Percentiles rank a stretch among this genome's conserved stretches.
Evolutionary conservation across 2,797 vertebrate genomes (phyloP).

Genomic region (Phoeniculus purpureus): DNA sequence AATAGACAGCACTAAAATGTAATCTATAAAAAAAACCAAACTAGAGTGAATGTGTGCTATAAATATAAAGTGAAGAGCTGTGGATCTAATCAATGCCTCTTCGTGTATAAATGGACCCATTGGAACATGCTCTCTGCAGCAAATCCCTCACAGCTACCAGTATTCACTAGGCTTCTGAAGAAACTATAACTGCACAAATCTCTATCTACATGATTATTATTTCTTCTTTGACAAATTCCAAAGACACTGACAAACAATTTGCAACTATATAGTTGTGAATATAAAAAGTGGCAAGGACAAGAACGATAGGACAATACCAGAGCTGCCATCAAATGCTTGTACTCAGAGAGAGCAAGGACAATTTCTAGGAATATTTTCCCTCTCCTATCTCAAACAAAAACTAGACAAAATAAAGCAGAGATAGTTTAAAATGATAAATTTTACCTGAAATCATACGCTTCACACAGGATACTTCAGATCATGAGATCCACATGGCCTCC

Average conservation of each 20-base stretch:
- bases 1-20: conserved; percentile 45
- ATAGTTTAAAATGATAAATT: not conserved
- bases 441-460: not conserved
- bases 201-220: not conserved
- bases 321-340: not conserved
- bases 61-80: conserved; percentile 45
- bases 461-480: not conserved
- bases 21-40: conserved; percentile 59
- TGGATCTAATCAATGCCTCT: conserved; percentile 20
- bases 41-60: not conserved
- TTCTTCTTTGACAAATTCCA: not conserved
- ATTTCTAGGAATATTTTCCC: not conserved
- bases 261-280: not conserved
- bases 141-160: not conserved
- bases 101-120: not conserved
- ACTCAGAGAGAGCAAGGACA: not conserved
- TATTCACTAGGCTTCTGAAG: not conserved
- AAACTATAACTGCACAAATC: not conserved
- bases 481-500: not conserved
- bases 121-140: not conserved
- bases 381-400: not conserved
- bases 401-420: not conserved
- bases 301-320: not conserved
- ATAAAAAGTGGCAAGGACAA: not conserved
- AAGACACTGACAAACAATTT: not conserved